These are phyloP conservation scores for Catharus ustulatus DNA, from an alignment of 2,797 vertebrate species.

Conservation along the genomic window DNA sequence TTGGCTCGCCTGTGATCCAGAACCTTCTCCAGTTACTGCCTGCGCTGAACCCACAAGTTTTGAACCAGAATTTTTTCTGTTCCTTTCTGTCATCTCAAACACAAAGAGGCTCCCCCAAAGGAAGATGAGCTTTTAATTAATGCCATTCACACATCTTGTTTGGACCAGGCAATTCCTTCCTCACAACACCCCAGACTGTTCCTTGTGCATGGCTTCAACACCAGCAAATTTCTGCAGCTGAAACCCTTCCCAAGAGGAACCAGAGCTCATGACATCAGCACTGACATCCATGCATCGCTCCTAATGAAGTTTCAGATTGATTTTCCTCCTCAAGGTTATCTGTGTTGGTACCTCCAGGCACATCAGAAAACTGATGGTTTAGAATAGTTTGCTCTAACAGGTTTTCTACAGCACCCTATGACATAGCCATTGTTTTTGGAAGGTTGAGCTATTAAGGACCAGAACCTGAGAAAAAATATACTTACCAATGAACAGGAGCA, in stretches of 20 bases:
- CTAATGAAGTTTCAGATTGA: conserved; percentile 68
- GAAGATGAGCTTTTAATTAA: background rate
- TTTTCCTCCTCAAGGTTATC: conserved; percentile 63
- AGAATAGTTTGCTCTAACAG: conserved; percentile 43
- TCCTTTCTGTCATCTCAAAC: background rate
- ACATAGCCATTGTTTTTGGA: background rate
- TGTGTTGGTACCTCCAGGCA: conserved; percentile 33
- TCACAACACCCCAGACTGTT: background rate
- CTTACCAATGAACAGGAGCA: background rate
- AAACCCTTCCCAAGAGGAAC: background rate
- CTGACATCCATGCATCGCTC: conserved; percentile 35
- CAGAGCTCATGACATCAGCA: conserved; percentile 53
- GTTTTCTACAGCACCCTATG: conserved; percentile 8
- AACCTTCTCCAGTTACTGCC: background rate
- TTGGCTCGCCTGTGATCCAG: background rate
- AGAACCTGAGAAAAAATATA: background rate
- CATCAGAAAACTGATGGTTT: background rate
- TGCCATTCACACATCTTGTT: background rate
- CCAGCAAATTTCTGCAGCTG: background rate
- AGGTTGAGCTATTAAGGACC: background rate
- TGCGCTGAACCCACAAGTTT: background rate
- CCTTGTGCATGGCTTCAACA: background rate
- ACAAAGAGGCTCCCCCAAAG: background rate
- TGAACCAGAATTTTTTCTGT: background rate
- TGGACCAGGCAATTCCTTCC: background rate